A percentile compares a stretch with the other conserved stretches of the same genome.
Evolutionary conservation across 2,113 vertebrate genomes (phyloP).

Genomic region (Thermophis baileyi): DNA sequence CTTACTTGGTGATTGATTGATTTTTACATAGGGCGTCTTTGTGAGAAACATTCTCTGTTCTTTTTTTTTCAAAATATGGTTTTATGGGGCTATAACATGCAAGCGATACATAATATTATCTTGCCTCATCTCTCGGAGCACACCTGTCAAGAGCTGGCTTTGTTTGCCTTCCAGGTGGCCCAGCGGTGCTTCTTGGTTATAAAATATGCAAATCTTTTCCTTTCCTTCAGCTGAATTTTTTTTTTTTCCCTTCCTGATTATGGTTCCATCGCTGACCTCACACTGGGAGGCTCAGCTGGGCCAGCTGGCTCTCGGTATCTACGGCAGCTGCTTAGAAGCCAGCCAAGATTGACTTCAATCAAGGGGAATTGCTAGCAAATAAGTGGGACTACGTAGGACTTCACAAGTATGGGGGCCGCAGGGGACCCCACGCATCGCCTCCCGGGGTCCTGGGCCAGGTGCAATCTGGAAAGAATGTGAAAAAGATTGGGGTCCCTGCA

Average conservation of each 20-base stretch:
- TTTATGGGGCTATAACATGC: too few relatives aligned
- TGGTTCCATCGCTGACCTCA: neutral
- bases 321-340: neutral
- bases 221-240: neutral
- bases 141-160: neutral
- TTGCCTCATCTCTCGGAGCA: neutral
- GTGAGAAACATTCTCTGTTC: too few relatives aligned
- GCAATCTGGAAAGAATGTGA: neutral
- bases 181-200: neutral
- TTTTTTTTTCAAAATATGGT: too few relatives aligned
- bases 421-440: too few relatives aligned
- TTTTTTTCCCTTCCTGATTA: neutral
- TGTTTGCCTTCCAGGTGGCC: too few relatives aligned
- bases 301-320: neutral
- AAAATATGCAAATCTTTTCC: neutral
- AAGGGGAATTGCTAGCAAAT: too few relatives aligned
- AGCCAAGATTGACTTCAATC: fast-evolving
- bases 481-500: too few relatives aligned
- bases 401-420: too few relatives aligned
- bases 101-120: neutral
- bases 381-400: neutral
- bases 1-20: too few relatives aligned
- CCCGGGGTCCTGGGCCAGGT: too few relatives aligned
- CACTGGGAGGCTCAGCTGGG: neutral
- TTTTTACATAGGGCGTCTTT: too few relatives aligned